phyloP scores from a whole-genome alignment of 35 echinoderm and acorn worm genomes.

The Eucidaris tribuloides region DNA sequence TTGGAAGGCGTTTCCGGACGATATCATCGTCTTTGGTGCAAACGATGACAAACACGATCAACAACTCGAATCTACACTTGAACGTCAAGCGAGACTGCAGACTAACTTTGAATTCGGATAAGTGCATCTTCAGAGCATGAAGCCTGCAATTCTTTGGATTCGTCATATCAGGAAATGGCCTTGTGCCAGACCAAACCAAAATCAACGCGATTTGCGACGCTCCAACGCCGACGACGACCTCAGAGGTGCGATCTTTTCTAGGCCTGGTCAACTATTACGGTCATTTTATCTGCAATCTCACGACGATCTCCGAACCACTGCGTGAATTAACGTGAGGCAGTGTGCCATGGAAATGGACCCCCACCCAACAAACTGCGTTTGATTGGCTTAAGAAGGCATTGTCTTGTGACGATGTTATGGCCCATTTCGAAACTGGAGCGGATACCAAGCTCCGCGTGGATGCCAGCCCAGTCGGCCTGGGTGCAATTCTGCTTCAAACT shows the following conservation, averaged over 20 bases:
- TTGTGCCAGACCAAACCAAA: constrained; percentile 26
- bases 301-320: constrained; percentile 27
- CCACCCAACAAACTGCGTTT: constrained; percentile 18
- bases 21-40: neutral
- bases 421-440: constrained; percentile 39
- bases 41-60: neutral
- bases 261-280: constrained; percentile 63
- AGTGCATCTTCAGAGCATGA: constrained; percentile 28
- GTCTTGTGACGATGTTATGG: constrained; percentile 23
- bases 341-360: constrained; percentile 39
- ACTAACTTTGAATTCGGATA: neutral
- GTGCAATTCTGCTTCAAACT: neutral
- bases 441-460: constrained; percentile 38
- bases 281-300: constrained; percentile 15
- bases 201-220: constrained; percentile 27
- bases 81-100: neutral
- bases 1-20: neutral
- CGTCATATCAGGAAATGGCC: constrained; percentile 22
- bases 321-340: constrained; percentile 18
- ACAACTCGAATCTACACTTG: neutral
- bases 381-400: constrained; percentile 31
- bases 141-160: constrained; percentile 58
- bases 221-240: neutral
- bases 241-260: constrained; percentile 47
- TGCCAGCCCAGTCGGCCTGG: constrained; percentile 49